Conservation (phyloP, 1,140 invertebrate genomes). For the Nixonia krombeini region DNA sequence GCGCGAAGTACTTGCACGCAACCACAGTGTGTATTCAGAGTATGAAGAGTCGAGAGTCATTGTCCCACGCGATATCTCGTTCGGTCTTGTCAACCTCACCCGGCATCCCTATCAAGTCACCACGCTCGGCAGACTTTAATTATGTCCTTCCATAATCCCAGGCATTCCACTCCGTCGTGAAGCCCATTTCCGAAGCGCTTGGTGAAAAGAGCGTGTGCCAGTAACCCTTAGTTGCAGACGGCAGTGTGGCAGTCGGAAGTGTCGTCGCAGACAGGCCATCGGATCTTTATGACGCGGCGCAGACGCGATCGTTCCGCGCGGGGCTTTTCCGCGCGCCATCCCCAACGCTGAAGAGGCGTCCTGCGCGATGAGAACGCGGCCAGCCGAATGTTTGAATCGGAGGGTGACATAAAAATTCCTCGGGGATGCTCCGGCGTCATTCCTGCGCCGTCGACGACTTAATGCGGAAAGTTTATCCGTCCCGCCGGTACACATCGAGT, state of each 20-base stretch:
- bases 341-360: not conserved
- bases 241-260: not conserved
- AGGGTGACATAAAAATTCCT: slow-evolving; percentile 14
- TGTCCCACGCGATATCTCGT: too few species aligned
- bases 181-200: too few species aligned
- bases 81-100: too few species aligned
- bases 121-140: not conserved
- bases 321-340: too few species aligned
- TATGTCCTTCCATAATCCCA: slow-evolving; percentile 2
- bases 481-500: slow-evolving; percentile 1
- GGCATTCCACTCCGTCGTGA: not conserved
- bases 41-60: too few species aligned
- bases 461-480: slow-evolving; percentile 14
- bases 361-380: slow-evolving; percentile 2
- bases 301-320: slow-evolving; percentile 6
- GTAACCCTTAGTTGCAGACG: too few species aligned
- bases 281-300: slow-evolving; percentile 7
- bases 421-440: slow-evolving; percentile 7
- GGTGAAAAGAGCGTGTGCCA: too few species aligned
- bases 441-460: slow-evolving; percentile 6
- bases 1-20: too few species aligned
- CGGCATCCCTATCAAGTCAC: too few species aligned
- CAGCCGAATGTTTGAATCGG: slow-evolving; percentile 5
- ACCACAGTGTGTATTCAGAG: too few species aligned
- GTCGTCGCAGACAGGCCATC: not conserved